Conservation (phyloP, 2,797 vertebrate genomes). For the Acrossocheilus fasciatus region DNA sequence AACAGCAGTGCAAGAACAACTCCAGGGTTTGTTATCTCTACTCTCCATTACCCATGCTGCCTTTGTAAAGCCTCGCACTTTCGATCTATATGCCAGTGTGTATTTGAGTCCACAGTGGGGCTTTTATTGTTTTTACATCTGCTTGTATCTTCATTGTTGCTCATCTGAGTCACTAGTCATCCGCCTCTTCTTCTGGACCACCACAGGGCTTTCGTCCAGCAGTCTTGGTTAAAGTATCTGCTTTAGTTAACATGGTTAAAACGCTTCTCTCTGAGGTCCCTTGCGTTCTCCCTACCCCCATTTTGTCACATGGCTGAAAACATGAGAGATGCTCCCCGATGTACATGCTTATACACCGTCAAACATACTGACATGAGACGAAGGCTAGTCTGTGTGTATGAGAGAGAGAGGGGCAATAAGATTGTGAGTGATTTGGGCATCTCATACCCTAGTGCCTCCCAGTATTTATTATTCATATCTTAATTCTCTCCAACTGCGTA, state of each 20-base stretch:
- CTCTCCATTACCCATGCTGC: background rate
- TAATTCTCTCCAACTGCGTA: conserved; percentile 49
- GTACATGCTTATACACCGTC: conserved; percentile 44
- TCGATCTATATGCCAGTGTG: background rate
- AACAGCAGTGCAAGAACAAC: conserved; percentile 11
- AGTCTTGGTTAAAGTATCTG: conserved; percentile 33
- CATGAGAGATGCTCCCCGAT: conserved; percentile 60
- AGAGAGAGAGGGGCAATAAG: background rate
- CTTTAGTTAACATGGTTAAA: conserved; percentile 29
- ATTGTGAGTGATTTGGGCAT: conserved; percentile 5
- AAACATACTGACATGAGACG: conserved; percentile 1
- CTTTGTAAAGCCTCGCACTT: background rate
- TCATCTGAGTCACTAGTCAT: conserved; percentile 27
- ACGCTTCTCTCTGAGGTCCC: conserved; percentile 14
- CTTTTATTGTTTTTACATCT: conserved; percentile 24
- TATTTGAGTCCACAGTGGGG: conserved; percentile 12
- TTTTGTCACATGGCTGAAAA: conserved; percentile 69
- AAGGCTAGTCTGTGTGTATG: background rate
- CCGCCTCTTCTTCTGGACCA: conserved; percentile 6
- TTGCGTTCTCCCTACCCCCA: conserved; percentile 45
- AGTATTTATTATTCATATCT: conserved; percentile 63
- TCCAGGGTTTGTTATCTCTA: background rate
- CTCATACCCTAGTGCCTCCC: conserved; percentile 31
- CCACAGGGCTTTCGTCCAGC: conserved; percentile 9
- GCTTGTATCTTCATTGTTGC: background rate